Base-by-base conservation (phyloP, 2,888 invertebrate species). In the Eucera pruinosa region DNA sequence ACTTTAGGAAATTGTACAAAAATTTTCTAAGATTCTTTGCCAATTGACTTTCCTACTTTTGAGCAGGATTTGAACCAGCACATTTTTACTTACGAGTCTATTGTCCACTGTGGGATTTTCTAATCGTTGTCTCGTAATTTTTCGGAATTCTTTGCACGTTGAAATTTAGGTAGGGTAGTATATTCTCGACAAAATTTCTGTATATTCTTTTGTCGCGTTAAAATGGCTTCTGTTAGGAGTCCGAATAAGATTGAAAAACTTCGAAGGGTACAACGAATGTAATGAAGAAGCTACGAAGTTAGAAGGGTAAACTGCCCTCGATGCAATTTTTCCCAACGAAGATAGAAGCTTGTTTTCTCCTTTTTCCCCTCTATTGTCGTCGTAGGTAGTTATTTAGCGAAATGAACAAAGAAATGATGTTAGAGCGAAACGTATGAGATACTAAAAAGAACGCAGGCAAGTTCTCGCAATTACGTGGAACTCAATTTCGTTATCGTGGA, bases 211-310 rank as follows among this genome's bases (percentile, higher is more conserved):
- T 4, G 11, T 15, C 33, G 6, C 7, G 48, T 58, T 41, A 36
- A 52, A 48, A 45, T 60, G 39, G n/a, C 33, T 47, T 23, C 15
- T 15, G 39, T 1, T 13, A 43, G 55, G 25, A 48, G 25, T 55
- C 55, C 1, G 60, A 54, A 27, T 39, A 61, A 73, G 48, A 73
- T 71, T 64, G 73, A 58, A 72, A 75, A 75, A 72, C 73, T 72
- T 72, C 43, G 18, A 0, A 15, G 36, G 18, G 23, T 27, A 47
- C 18, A 41, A 47, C 73, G 58, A 74, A 58, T 62, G 30, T 36
- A 50, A 72, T 30, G 52, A 58, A 57, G 58, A 50, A 41, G 64
- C 36, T 13, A 23, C 50, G n/a, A 23, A 55, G 74, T 74, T 72
- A 64, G 36, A 45, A 43, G 55, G 45, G 64, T 64, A 45, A 64